A percentile compares a stretch with the other conserved stretches of the same genome.
phyloP scores from a whole-genome alignment of 2,888 invertebrate species.

The Chaitophorus viminalis region DNA sequence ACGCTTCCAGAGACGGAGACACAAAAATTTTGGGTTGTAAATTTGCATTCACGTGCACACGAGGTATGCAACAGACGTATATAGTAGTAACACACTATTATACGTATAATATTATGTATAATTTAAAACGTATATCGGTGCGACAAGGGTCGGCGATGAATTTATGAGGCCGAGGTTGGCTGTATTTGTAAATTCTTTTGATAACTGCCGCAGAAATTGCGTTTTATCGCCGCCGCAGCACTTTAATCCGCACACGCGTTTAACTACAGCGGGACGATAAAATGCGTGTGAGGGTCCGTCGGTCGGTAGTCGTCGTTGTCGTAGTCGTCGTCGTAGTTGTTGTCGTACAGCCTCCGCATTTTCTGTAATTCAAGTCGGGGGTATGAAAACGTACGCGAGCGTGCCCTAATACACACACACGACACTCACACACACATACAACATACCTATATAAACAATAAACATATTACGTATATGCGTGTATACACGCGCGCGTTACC shows the following conservation, averaged over 20 bases:
- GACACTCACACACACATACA: neutral
- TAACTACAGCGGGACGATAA: neutral
- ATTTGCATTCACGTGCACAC: conserved; percentile 48
- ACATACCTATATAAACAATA: neutral
- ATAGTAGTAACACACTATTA: too few species aligned
- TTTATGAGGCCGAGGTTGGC: conserved; percentile 40
- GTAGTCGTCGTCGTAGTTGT: too few species aligned
- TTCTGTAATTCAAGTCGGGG: conserved; percentile 18
- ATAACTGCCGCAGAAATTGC: conserved; percentile 48
- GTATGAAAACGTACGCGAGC: neutral
- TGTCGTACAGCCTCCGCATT: neutral
- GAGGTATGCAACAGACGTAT: conserved; percentile 37
- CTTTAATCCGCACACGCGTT: conserved; percentile 32
- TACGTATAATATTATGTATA: neutral
- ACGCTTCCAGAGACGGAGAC: neutral
- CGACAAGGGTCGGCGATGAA: conserved; percentile 46
- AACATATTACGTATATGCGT: too few species aligned
- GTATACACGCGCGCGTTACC: neutral
- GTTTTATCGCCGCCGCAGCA: conserved; percentile 14
- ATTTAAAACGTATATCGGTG: conserved; percentile 54
- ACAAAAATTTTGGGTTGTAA: conserved; percentile 17
- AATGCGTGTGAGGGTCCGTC: neutral
- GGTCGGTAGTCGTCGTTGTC: neutral
- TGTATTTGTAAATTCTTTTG: conserved; percentile 52
- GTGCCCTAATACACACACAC: neutral